A percentile compares a stretch with the other conserved stretches of the same genome.
phyloP scores from a whole-genome alignment of 2,113 vertebrate species.

The Micronycteris hirsuta region DNA sequence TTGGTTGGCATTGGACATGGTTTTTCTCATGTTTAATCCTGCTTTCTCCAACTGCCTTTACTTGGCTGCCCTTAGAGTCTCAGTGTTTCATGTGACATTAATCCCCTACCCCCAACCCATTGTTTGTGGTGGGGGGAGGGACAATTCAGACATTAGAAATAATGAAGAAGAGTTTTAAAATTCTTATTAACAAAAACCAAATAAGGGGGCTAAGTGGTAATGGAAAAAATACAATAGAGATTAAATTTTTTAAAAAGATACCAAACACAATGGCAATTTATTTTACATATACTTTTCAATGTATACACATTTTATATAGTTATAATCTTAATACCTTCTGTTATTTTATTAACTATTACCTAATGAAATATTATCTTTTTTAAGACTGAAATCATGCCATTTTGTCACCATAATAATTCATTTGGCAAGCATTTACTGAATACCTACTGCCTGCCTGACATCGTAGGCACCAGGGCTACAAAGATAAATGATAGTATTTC shows the following conservation, averaged over 20 bases:
- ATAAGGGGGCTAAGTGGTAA: too few species aligned
- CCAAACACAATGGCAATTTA: neutral
- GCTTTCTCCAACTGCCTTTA: neutral
- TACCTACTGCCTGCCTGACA: neutral
- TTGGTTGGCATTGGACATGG: neutral
- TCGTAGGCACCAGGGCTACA: neutral
- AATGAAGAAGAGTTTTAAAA: neutral
- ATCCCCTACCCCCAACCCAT: neutral
- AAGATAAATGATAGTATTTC: neutral
- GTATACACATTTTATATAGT: neutral
- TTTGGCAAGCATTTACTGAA: neutral
- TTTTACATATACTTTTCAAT: conserved; percentile 5
- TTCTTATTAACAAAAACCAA: neutral
- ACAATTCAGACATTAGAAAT: neutral
- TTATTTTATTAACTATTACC: neutral
- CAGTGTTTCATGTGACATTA: neutral
- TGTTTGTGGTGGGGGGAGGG: neutral
- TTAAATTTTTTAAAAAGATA: neutral
- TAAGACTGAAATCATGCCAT: neutral
- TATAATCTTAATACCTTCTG: neutral
- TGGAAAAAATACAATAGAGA: too few species aligned
- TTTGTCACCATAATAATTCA: neutral
- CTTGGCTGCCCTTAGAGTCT: neutral
- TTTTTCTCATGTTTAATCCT: neutral
- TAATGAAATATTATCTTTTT: neutral